Evolutionary conservation across 2,797 vertebrate genomes (phyloP).

Genomic region (Hypotaenidia okinawae): DNA sequence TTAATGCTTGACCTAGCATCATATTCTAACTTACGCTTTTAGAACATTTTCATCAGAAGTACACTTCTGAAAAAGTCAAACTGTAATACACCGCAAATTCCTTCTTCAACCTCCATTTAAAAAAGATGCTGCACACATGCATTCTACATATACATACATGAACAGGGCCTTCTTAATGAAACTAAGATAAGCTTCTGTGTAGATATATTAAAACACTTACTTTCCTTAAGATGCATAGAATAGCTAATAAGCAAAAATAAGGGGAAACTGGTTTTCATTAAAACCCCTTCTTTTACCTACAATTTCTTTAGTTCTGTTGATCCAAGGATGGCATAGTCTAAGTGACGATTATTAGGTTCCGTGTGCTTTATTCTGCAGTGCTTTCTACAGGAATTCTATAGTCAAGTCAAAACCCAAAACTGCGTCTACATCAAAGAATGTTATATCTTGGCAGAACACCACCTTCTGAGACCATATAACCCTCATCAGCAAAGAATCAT

Average conservation of each 20-base stretch:
- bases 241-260: not conserved
- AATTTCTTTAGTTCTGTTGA: not conserved
- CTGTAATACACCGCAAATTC: not conserved
- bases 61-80: not conserved
- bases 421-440: not conserved
- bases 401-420: not conserved
- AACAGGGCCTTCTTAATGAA: not conserved
- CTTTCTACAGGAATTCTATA: not conserved
- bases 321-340: not conserved
- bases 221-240: not conserved
- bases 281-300: not conserved
- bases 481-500: not conserved
- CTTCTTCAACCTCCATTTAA: not conserved
- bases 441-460: not conserved
- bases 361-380: too few species aligned
- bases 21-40: not conserved
- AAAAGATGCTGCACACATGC: not conserved
- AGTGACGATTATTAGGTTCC: not conserved
- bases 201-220: not conserved
- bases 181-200: not conserved
- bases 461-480: not conserved
- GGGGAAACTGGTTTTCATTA: not conserved
- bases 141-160: rapidly evolving
- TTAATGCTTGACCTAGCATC: not conserved
- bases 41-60: not conserved